Conservation (phyloP, 2,888 invertebrate genomes). For the Clunio marinus region DNA sequence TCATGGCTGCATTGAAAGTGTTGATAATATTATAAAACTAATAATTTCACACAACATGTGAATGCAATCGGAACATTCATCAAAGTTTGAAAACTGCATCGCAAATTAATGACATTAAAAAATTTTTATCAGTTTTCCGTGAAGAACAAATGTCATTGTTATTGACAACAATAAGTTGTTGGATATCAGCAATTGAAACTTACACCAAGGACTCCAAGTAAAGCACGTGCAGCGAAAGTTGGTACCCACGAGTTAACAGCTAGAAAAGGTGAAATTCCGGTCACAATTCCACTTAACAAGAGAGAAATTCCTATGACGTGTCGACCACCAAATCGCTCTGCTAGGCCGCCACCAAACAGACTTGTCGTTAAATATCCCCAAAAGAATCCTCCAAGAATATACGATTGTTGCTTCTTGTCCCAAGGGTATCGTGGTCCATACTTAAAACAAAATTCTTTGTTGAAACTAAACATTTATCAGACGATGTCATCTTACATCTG, state of each 20-base stretch:
- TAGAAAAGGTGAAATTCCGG: conserved; percentile 59
- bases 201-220: conserved; percentile 62
- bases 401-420: conserved; percentile 59
- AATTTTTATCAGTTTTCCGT: too few species aligned
- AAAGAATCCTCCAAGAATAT: conserved; percentile 64
- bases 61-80: too few species aligned
- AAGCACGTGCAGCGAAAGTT: conserved; percentile 57
- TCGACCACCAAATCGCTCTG: conserved; percentile 61
- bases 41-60: too few species aligned
- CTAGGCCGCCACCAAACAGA: conserved; percentile 61
- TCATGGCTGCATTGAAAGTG: too few species aligned
- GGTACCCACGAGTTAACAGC: conserved; percentile 57
- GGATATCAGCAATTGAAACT: conserved; percentile 46
- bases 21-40: too few species aligned
- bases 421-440: conserved; percentile 56
- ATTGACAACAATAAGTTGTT: too few species aligned
- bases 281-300: conserved; percentile 56
- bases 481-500: conserved; percentile 46
- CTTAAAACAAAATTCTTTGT: conserved; percentile 44
- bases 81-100: too few species aligned
- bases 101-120: too few species aligned
- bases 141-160: too few species aligned
- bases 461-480: too few species aligned
- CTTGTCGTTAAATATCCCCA: conserved; percentile 67
- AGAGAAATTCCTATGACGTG: conserved; percentile 56